phyloP scores from a whole-genome alignment of 2,113 vertebrate species.

The Phyllostomus hastatus region DNA sequence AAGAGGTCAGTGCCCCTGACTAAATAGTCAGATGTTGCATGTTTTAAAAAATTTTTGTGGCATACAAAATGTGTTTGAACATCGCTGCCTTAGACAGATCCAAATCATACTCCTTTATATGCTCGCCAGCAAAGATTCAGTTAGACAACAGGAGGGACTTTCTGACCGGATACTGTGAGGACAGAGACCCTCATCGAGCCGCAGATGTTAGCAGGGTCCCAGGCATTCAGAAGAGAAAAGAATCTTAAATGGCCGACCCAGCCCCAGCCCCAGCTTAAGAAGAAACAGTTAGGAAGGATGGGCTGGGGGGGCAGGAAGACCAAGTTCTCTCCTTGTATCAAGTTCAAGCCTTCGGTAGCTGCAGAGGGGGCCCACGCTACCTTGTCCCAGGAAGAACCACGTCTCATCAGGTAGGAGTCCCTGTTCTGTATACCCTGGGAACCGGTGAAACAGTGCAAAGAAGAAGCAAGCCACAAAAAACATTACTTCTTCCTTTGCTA shows the following conservation, averaged over 20 bases:
- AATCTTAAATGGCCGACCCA: not conserved
- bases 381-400: not conserved
- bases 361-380: not conserved
- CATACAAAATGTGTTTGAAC: not conserved
- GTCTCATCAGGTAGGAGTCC: not conserved
- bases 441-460: not conserved
- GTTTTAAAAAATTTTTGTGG: not conserved
- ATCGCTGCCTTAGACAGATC: not conserved
- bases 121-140: not conserved
- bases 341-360: not conserved
- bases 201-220: not conserved
- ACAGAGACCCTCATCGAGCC: not conserved
- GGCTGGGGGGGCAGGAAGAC: not conserved
- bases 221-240: not conserved
- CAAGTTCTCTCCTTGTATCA: not conserved
- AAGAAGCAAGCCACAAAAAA: not conserved
- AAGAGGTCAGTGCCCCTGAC: not conserved
- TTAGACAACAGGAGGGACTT: not conserved
- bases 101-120: not conserved
- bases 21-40: not conserved
- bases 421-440: not conserved
- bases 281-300: not conserved
- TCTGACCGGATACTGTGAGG: not conserved
- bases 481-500: not conserved
- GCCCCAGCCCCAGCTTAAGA: not conserved